phyloP scores from a whole-genome alignment of 2,888 invertebrate species.

The Calameuta pallipes region DNA sequence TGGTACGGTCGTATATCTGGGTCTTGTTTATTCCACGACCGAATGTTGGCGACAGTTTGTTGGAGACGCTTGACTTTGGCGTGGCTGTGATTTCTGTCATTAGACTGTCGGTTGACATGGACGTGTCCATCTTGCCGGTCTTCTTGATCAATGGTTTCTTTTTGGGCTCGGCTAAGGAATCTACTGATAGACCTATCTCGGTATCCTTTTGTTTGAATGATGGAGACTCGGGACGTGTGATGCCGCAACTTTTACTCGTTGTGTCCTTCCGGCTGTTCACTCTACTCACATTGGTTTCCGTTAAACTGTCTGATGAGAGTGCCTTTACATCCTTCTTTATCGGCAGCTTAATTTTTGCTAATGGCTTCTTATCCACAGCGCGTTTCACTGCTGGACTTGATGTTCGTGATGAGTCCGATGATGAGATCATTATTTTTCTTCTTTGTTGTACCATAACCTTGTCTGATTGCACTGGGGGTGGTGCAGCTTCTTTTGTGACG shows the following conservation, averaged over 20 bases:
- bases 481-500: constrained; percentile 46
- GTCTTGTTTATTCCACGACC: constrained; percentile 42
- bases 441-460: constrained; percentile 63
- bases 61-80: constrained; percentile 51
- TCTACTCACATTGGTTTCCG: constrained; percentile 59
- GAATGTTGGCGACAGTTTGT: constrained; percentile 58
- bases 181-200: constrained; percentile 58
- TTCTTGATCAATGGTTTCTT: constrained; percentile 26
- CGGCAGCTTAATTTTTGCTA: constrained; percentile 56
- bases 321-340: constrained; percentile 61
- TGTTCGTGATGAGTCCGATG: constrained; percentile 77
- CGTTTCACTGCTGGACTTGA: constrained; percentile 74
- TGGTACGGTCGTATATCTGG: constrained; percentile 46
- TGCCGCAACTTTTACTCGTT: constrained; percentile 60
- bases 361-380: constrained; percentile 55
- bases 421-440: constrained; percentile 69
- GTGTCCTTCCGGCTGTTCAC: constrained; percentile 44
- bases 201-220: constrained; percentile 53
- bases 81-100: constrained; percentile 53
- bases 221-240: constrained; percentile 64
- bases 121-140: constrained; percentile 57
- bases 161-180: constrained; percentile 55
- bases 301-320: constrained; percentile 69
- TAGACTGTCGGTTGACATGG: constrained; percentile 65
- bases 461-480: constrained; percentile 42